Conservation (phyloP, 2,797 vertebrate genomes). For the Galagoides demidoff region DNA sequence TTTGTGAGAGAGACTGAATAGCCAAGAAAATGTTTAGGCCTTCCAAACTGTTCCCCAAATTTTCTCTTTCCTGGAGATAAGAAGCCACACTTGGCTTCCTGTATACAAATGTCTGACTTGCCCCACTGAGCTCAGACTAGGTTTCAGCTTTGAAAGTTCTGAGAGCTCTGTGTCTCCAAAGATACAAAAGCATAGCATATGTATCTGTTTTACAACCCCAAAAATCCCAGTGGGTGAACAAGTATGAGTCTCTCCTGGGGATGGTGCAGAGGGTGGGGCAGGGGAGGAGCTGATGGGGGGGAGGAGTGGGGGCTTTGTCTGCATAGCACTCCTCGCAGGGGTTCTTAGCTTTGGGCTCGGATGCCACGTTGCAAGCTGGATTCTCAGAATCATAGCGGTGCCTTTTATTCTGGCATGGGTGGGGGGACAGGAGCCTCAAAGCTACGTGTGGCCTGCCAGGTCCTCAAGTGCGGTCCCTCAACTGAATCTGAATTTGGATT, state of each 20-base stretch:
- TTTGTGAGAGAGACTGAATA: slow-evolving; percentile 33
- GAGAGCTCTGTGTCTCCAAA: slow-evolving; percentile 3
- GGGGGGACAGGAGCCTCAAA: no score
- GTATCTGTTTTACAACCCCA: slow-evolving; percentile 34
- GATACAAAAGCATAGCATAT: not conserved
- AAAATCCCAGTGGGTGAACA: not conserved
- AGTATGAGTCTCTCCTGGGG: not conserved
- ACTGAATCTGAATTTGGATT: not conserved
- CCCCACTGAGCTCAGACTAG: slow-evolving; percentile 10
- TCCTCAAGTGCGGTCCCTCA: not conserved
- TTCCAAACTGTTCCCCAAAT: not conserved
- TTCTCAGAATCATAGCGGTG: not conserved
- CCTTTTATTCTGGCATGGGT: not conserved
- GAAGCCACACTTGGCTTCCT: not conserved
- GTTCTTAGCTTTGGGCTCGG: not conserved
- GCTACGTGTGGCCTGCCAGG: not conserved
- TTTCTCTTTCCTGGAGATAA: slow-evolving; percentile 21
- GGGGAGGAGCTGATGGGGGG: not conserved
- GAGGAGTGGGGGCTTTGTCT: not conserved
- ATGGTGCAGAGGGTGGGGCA: rapidly evolving
- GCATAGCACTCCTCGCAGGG: no score
- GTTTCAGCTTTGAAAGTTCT: slow-evolving; percentile 32
- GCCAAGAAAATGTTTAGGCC: slow-evolving; percentile 26
- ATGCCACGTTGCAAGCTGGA: not conserved
- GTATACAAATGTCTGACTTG: not conserved